These are phyloP conservation scores for Microplitis deprimator DNA, from an alignment of 2,888 invertebrate species.

Conservation along the genomic window DNA sequence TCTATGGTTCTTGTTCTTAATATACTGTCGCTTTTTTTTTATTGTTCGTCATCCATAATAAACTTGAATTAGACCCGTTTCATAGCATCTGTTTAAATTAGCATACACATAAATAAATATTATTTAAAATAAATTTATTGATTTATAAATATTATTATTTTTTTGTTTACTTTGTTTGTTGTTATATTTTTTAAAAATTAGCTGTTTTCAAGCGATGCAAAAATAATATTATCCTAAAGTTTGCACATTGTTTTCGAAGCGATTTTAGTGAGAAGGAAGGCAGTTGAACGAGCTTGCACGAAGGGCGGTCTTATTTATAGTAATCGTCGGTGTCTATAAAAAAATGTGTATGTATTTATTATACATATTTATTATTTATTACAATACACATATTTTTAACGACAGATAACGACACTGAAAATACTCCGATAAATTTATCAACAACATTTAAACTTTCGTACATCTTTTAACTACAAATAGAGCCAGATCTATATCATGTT, in stretches of 20 bases:
- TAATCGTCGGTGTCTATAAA: slow-evolving; percentile 34
- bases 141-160: slow-evolving; percentile 29
- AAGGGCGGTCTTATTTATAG: slow-evolving; percentile 40
- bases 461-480: slow-evolving; percentile 65
- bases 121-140: slow-evolving; percentile 35
- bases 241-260: slow-evolving; percentile 53
- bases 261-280: slow-evolving; percentile 53
- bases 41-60: slow-evolving; percentile 27
- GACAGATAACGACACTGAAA: slow-evolving; percentile 8
- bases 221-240: slow-evolving; percentile 52
- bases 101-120: neutral
- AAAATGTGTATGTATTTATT: neutral
- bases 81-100: neutral
- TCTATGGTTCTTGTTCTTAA: no score
- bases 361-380: neutral
- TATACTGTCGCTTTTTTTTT: slow-evolving; percentile 26
- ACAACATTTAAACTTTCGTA: slow-evolving; percentile 58
- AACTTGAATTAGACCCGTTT: slow-evolving; percentile 44
- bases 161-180: slow-evolving; percentile 36
- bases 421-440: slow-evolving; percentile 51
- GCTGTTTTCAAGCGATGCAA: slow-evolving; percentile 50
- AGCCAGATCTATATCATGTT: slow-evolving; percentile 65
- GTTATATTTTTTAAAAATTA: slow-evolving; percentile 19
- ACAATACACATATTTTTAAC: neutral
- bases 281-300: slow-evolving; percentile 55